A percentile compares a stretch with the other conserved stretches of the same genome.
phyloP scores from a whole-genome alignment of 2,113 vertebrate species.

The Labeo catla region DNA sequence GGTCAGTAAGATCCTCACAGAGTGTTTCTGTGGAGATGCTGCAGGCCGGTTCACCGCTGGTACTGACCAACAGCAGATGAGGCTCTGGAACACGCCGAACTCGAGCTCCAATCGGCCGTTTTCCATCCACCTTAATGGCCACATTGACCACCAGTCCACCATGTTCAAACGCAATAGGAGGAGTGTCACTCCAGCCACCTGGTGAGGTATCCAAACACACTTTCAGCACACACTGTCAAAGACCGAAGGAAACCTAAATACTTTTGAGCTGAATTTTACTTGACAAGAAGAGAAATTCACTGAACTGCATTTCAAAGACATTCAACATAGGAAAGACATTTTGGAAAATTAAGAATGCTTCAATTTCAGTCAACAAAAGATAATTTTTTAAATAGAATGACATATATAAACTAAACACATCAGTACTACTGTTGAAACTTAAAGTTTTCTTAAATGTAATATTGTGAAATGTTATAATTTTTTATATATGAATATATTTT shows the following conservation, averaged over 20 bases:
- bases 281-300: background rate
- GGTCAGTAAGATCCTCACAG: conserved; percentile 80
- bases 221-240: background rate
- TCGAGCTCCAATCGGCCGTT: conserved; percentile 83
- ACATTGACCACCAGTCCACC: conserved; percentile 89
- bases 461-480: background rate
- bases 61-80: conserved; percentile 77
- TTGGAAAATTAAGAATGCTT: background rate
- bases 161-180: conserved; percentile 91
- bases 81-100: conserved; percentile 81
- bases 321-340: background rate
- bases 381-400: background rate
- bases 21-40: conserved; percentile 69
- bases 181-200: conserved; percentile 97
- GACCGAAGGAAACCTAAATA: background rate
- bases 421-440: background rate
- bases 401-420: background rate
- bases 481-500: background rate
- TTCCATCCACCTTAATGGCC: conserved; percentile 86
- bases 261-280: background rate
- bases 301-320: background rate
- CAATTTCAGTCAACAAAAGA: background rate
- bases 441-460: background rate
- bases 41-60: conserved; percentile 57
- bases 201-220: background rate